Evolutionary conservation across 2,113 vertebrate genomes (phyloP).

Genomic region (Lophotis ruficrista): DNA sequence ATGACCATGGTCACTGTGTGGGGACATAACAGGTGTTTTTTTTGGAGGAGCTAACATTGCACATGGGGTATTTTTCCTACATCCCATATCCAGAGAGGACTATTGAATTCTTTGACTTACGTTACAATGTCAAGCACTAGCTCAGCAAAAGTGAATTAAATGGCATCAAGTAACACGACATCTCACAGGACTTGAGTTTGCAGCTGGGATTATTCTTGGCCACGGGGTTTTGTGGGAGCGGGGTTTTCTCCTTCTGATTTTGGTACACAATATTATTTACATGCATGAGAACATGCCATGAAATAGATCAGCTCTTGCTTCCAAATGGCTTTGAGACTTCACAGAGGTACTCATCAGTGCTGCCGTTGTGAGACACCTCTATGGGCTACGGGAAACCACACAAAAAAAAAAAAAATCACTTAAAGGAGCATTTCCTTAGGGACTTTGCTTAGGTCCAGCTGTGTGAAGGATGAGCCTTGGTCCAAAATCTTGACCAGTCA

Average conservation of each 20-base stretch:
- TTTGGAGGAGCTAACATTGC: neutral
- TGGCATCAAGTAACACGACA: neutral
- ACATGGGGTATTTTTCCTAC: neutral
- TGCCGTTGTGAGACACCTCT: neutral
- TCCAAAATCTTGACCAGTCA: neutral
- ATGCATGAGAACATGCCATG: neutral
- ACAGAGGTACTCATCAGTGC: neutral
- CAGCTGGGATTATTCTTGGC: neutral
- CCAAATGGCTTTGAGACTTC: neutral
- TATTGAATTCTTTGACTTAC: neutral
- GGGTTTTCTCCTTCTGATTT: neutral
- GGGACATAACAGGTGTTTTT: accelerated
- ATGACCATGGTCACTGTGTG: neutral
- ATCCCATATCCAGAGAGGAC: neutral
- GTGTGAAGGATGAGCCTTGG: neutral
- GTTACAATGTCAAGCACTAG: neutral
- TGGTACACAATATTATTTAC: neutral
- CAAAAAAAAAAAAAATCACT: neutral
- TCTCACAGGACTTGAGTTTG: neutral
- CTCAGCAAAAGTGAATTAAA: neutral
- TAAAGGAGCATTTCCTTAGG: neutral
- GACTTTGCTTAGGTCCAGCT: neutral
- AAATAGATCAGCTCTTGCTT: neutral
- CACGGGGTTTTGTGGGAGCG: neutral
- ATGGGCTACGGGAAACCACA: no score